phyloP scores from a whole-genome alignment of 1,140 invertebrate genomes.

The Magallana angulata region DNA sequence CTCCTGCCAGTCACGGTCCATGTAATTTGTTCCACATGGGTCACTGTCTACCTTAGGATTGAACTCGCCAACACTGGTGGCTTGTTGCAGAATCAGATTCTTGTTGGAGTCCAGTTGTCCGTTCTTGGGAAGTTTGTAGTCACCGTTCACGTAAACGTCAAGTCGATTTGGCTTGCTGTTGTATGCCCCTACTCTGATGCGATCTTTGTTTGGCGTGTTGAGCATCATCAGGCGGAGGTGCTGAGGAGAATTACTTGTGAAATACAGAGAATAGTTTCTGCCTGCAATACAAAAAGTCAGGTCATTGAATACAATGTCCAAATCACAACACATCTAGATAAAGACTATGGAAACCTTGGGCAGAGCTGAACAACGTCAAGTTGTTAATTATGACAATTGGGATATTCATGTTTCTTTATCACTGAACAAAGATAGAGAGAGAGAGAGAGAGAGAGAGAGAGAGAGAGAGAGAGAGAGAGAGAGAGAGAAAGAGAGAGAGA shows the following conservation, averaged over 20 bases:
- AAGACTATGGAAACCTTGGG: no score
- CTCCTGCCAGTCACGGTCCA: slow-evolving; percentile 46
- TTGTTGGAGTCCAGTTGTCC: slow-evolving; percentile 43
- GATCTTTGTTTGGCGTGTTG: slow-evolving; percentile 59
- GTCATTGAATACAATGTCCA: not conserved
- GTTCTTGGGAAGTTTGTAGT: slow-evolving; percentile 67
- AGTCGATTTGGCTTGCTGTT: slow-evolving; percentile 67
- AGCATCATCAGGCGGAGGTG: slow-evolving; percentile 67
- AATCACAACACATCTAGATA: no score
- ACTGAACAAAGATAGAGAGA: no score
- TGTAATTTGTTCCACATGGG: slow-evolving; percentile 59
- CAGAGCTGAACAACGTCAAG: no score
- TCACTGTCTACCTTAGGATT: slow-evolving; percentile 47
- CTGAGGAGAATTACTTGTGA: slow-evolving; percentile 69
- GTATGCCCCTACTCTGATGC: slow-evolving; percentile 64
- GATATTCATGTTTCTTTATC: no score
- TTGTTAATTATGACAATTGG: no score
- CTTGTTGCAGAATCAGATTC: not conserved
- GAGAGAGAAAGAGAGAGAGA: no score
- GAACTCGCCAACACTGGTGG: slow-evolving; percentile 12
- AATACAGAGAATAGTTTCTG: slow-evolving; percentile 64
- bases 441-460: no score
- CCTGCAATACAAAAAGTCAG: slow-evolving; percentile 55
- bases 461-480: no score
- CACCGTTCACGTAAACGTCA: slow-evolving; percentile 69